Percentiles rank a stretch among this genome's conserved stretches.
phyloP scores from a whole-genome alignment of 2,888 invertebrate genomes.

The Thymelicus acteon region DNA sequence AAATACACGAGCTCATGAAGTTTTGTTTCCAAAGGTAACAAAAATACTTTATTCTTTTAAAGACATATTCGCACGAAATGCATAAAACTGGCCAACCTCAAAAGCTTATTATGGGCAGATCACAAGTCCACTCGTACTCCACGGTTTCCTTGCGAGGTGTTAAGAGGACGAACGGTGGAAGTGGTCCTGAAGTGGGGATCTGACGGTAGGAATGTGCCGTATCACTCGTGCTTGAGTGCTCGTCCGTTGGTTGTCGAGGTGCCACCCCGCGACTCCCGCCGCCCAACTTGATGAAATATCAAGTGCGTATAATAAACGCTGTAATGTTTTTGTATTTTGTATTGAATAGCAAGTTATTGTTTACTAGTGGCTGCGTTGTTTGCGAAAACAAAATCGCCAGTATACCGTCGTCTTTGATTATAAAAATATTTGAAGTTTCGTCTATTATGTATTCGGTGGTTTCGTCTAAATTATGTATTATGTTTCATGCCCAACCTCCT shows the following conservation, averaged over 20 bases:
- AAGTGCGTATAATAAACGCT: not conserved
- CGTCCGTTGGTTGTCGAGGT: not conserved
- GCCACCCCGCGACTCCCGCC: not conserved
- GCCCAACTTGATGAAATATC: constrained; percentile 7
- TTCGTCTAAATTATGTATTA: too few species aligned
- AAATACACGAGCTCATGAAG: too few species aligned
- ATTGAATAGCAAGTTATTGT: too few species aligned
- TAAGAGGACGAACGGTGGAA: constrained; percentile 6
- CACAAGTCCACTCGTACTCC: constrained; percentile 8
- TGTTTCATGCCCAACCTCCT: too few species aligned
- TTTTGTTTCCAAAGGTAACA: not conserved
- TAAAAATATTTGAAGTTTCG: too few species aligned
- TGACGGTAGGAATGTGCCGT: constrained; percentile 30
- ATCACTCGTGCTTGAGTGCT: constrained; percentile 18
- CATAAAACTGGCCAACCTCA: constrained; percentile 8
- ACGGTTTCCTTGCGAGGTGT: constrained; percentile 22
- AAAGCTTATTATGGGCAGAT: constrained; percentile 7
- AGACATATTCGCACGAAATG: not conserved
- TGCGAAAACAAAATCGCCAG: too few species aligned
- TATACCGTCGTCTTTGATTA: too few species aligned
- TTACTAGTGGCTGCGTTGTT: too few species aligned
- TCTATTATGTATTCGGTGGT: too few species aligned
- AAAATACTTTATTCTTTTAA: not conserved
- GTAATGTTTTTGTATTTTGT: not conserved
- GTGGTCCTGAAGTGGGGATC: constrained; percentile 18